Evolutionary conservation across 2,113 vertebrate species (phyloP), one percentile per base, ranked within the genome.

Genomic region (Morone chrysops): DNA sequence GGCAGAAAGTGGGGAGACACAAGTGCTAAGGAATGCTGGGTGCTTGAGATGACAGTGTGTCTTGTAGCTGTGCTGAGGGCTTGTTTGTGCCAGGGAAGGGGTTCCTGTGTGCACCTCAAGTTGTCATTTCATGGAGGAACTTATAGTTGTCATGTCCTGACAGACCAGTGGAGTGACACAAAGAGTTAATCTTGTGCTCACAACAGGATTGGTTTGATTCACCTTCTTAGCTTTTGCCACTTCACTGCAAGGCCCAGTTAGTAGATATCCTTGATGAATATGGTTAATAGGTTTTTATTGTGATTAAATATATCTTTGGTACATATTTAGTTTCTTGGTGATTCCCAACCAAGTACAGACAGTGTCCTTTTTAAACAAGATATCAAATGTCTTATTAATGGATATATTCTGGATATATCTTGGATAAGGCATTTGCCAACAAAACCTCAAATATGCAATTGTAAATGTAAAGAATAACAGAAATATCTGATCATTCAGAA

Each of bases 21-120:
- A 66, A 56, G 79, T 16, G 70, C 22, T 51, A 17, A 81, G 74
- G 89, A 75, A 78, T 60, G 67, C 51, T 43, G 59, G 62, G 66
- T 68, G 63, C 70, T 89, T 45, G 36, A 69, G 75, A 62, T 69
- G 67, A 76, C 76, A 75, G 53, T 36, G 13, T 36, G 75, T 76
- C 86, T 67, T 6, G 11, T 65, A 43, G 75, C 50, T 50, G 45
- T 67, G 36, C 57, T 11, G 68, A 71, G 74, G 65, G 20, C 22
- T 62, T 70, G 62, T 74, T 66, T 83, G 62, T 70, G 31, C 6
- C 47, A 47, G 41, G 3, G 13, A 63, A 62, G 51, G 47, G 70
- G 57, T 25, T 78, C 78, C 59, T 11, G 11, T 57, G 41, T 57
- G 51, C 61, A 57, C n/a, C 66, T 80, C 31, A 82, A 60, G n/a